Evolutionary conservation across 2,797 vertebrate species (phyloP).

Genomic region (Myotis planiceps): DNA sequence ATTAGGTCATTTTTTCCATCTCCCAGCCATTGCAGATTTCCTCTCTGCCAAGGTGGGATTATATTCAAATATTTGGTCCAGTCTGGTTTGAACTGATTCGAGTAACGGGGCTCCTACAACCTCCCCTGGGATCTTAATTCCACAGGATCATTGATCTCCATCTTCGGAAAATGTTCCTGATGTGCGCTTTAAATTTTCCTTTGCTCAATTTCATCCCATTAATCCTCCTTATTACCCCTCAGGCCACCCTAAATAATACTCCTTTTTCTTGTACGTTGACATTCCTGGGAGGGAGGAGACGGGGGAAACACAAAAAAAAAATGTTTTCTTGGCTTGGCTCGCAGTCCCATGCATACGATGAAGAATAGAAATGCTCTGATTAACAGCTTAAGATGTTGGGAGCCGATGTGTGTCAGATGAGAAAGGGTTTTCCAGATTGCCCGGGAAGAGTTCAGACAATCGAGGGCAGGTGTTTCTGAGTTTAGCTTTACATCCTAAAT

Average conservation of each 20-base stretch:
- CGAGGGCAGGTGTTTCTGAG: slow-evolving; percentile 67
- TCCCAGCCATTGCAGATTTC: slow-evolving; percentile 82
- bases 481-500: slow-evolving; percentile 30
- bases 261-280: slow-evolving; percentile 81
- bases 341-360: slow-evolving; percentile 51
- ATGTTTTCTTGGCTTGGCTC: slow-evolving; percentile 71
- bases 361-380: slow-evolving; percentile 70
- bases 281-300: slow-evolving; percentile 77
- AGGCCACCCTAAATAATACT: slow-evolving; percentile 82
- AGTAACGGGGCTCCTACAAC: slow-evolving; percentile 84
- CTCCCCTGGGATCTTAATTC: slow-evolving; percentile 84
- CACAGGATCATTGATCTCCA: slow-evolving; percentile 84
- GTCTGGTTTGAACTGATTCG: slow-evolving; percentile 87
- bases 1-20: slow-evolving; percentile 88
- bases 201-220: slow-evolving; percentile 84
- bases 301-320: slow-evolving; percentile 66
- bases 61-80: slow-evolving; percentile 87
- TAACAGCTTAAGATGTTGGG: slow-evolving; percentile 66
- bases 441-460: slow-evolving; percentile 45
- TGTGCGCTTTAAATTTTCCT: slow-evolving; percentile 86
- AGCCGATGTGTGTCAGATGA: slow-evolving; percentile 29
- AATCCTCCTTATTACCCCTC: slow-evolving; percentile 82
- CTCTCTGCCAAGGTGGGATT: slow-evolving; percentile 88
- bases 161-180: slow-evolving; percentile 87
- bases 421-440: slow-evolving; percentile 71